Conservation (phyloP, 2,888 invertebrate species). For the Drepana falcataria region DNA sequence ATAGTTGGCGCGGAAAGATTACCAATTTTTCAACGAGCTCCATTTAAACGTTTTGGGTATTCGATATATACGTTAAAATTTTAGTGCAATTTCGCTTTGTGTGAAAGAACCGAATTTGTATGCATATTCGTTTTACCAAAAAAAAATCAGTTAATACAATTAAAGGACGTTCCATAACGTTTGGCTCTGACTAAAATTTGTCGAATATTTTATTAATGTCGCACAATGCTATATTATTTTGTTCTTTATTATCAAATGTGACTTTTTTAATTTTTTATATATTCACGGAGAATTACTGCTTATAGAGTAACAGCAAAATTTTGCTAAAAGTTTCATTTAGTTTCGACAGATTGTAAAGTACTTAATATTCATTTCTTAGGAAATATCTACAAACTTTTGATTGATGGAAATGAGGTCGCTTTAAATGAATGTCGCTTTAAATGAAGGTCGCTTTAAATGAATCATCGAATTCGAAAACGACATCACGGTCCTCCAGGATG, state of each 20-base stretch:
- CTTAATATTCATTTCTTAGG: no score
- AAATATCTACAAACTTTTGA: no score
- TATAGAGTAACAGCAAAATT: no score
- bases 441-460: no score
- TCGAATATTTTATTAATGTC: slow-evolving; percentile 9
- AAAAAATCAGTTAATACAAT: slow-evolving; percentile 14
- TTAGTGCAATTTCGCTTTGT: background rate
- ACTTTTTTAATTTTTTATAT: no score
- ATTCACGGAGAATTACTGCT: no score
- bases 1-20: background rate
- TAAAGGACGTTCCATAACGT: slow-evolving; percentile 15
- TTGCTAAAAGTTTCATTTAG: no score
- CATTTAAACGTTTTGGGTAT: background rate
- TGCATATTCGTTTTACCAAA: slow-evolving; percentile 17
- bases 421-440: no score
- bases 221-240: background rate
- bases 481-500: no score
- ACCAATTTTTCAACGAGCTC: background rate
- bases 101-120: background rate
- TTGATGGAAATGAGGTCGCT: no score
- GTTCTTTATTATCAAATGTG: background rate
- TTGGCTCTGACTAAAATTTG: slow-evolving; percentile 17
- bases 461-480: no score
- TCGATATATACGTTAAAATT: background rate
- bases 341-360: no score